Evolutionary conservation across 2,888 invertebrate species (phyloP).

Genomic region (Dicycla oo): DNA sequence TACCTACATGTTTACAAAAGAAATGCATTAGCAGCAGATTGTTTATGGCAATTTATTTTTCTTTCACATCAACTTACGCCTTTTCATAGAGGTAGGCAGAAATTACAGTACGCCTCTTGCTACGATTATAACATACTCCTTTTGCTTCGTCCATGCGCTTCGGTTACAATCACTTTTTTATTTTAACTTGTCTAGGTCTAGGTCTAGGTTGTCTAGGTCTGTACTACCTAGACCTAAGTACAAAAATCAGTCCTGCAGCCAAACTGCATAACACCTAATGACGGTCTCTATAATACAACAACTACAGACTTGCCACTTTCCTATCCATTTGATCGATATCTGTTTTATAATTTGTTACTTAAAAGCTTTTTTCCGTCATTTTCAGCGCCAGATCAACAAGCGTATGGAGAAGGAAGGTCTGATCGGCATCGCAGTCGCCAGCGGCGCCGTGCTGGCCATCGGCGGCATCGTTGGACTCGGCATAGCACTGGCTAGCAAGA

Average conservation of each 20-base stretch:
- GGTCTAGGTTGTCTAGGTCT: no score
- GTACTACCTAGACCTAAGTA: no score
- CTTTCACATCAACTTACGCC: background rate
- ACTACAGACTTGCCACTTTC: no score
- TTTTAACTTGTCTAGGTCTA: no score
- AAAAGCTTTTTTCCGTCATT: constrained; percentile 42
- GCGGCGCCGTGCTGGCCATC: constrained; percentile 96
- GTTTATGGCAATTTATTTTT: background rate
- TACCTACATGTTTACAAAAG: constrained; percentile 2
- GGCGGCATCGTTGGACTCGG: constrained; percentile 96
- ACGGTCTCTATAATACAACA: no score
- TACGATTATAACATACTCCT: background rate
- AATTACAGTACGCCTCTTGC: background rate
- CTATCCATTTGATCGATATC: no score
- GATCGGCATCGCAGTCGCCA: constrained; percentile 96
- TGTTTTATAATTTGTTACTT: background rate
- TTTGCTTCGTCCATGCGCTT: background rate
- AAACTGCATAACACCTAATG: no score
- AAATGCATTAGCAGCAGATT: background rate
- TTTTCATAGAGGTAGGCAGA: background rate
- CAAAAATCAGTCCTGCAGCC: no score
- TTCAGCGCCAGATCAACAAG: constrained; percentile 96
- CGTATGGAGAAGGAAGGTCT: constrained; percentile 98
- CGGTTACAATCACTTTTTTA: no score
- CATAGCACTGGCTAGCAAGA: constrained; percentile 93